These are phyloP conservation scores for Rhipidura dahli DNA, from an alignment of 2,113 vertebrate species.

Conservation along the genomic window DNA sequence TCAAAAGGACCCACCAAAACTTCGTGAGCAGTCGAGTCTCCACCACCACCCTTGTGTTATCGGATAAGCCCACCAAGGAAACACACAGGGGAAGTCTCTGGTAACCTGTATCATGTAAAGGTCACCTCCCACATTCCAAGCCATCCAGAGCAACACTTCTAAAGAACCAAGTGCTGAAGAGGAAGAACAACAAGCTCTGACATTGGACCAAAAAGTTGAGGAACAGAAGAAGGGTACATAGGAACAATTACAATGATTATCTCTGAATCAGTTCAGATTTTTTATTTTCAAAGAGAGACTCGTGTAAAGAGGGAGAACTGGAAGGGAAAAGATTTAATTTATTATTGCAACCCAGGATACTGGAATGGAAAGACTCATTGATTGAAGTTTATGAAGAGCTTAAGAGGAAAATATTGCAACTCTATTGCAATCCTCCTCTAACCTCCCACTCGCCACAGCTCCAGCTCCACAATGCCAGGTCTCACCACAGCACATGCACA, in stretches of 20 bases:
- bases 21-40: background rate
- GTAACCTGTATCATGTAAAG: background rate
- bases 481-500: accelerated
- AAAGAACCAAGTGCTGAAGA: background rate
- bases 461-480: background rate
- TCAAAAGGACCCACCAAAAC: background rate
- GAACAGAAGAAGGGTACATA: background rate
- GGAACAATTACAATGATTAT: background rate
- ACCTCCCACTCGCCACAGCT: background rate
- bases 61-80: background rate
- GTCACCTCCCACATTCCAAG: background rate
- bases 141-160: background rate
- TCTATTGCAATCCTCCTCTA: background rate
- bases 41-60: background rate
- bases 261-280: background rate
- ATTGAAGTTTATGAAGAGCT: background rate
- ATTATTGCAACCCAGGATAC: background rate
- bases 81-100: background rate
- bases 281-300: background rate
- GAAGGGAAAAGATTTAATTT: background rate
- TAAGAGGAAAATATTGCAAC: background rate
- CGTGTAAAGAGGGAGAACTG: accelerated
- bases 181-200: background rate
- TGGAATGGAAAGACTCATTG: background rate
- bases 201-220: background rate